Evolutionary conservation across 2,888 invertebrate genomes (phyloP), one percentile per base, ranked within the genome.

Genomic region (Ceriagrion tenellum): DNA sequence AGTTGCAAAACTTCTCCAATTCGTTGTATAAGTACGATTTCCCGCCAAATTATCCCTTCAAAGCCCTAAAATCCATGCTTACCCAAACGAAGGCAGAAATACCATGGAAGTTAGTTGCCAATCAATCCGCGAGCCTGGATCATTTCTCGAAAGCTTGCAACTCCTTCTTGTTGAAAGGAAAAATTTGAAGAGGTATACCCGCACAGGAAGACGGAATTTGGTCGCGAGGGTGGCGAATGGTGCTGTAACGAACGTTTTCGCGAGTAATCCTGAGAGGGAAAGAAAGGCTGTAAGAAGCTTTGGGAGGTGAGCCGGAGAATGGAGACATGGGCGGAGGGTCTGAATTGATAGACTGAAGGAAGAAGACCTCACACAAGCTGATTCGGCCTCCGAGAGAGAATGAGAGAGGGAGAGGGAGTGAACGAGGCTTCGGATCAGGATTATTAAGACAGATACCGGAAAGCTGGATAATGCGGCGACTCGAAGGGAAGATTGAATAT

Each of bases 401-500:
- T 16, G 40, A 40, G 12, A 88, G 26, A 35, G 81, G 30, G 40
- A 40, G 12, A 88, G 26, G 16, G 81, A 81, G 81, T 13, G 40
- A 12, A n/a, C 47, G 88, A 47, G 35, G 4, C 26, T 20, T 13
- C 30, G 90, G 59, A 90, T 90, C 35, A 59, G 91, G 91, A 91
- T 63, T 91, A 63, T 91, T 63, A 91, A 91, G 35, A 91, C 91
- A 30, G 63, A 35, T 59, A 91, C 91, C 91, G 91, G 91, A 91
- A 91, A 91, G 63, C 23, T 59, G 59, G 91, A 91, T 91, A 63
- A 91, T 91, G 91, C 91, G 91, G 91, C 63, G 63, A 91, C 55
- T 56, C 26, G 40, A 59, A 47, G 91, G 59, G 91, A 91, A 91
- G 91, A 91, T 91, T 91, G 91, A 91, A 91, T 91, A 63, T 59